These are phyloP conservation scores for Aythya baeri DNA, from an alignment of 2,113 vertebrate species.

Conservation along the genomic window DNA sequence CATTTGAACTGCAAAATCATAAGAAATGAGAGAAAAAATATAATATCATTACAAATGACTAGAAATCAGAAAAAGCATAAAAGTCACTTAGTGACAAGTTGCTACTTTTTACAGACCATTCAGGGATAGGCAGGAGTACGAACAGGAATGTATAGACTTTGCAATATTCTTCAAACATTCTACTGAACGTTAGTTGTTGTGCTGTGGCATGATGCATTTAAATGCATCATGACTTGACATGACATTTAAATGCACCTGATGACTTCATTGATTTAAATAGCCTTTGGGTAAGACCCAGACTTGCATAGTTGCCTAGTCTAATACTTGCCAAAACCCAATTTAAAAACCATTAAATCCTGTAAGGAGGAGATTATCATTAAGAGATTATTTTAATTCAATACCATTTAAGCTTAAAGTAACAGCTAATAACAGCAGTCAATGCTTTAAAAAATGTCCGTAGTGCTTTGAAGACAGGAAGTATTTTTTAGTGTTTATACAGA, in stretches of 20 bases:
- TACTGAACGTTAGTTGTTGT: background rate
- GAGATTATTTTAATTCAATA: constrained; percentile 71
- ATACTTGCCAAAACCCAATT: constrained; percentile 65
- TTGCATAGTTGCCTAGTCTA: background rate
- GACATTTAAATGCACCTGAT: no score
- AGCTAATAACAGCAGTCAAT: constrained; percentile 29
- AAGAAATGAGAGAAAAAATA: background rate
- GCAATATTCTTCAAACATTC: constrained; percentile 37
- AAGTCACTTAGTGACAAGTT: background rate
- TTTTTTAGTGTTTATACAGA: background rate
- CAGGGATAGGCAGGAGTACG: background rate
- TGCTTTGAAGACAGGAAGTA: background rate
- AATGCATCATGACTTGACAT: no score
- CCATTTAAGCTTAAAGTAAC: constrained; percentile 57
- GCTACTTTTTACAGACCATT: background rate
- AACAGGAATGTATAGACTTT: constrained; percentile 28
- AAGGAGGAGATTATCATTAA: constrained; percentile 61
- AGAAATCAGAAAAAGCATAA: background rate
- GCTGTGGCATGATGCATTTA: constrained; percentile 19
- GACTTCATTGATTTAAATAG: constrained; percentile 41
- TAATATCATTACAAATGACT: background rate
- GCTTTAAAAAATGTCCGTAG: background rate
- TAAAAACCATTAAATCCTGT: constrained; percentile 62
- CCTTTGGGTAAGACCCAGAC: constrained; percentile 1
- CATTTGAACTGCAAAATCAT: background rate